Percentiles rank a stretch among this genome's conserved stretches.
Evolutionary conservation across 2,797 vertebrate genomes (phyloP).

Genomic region (Fringilla coelebs): DNA sequence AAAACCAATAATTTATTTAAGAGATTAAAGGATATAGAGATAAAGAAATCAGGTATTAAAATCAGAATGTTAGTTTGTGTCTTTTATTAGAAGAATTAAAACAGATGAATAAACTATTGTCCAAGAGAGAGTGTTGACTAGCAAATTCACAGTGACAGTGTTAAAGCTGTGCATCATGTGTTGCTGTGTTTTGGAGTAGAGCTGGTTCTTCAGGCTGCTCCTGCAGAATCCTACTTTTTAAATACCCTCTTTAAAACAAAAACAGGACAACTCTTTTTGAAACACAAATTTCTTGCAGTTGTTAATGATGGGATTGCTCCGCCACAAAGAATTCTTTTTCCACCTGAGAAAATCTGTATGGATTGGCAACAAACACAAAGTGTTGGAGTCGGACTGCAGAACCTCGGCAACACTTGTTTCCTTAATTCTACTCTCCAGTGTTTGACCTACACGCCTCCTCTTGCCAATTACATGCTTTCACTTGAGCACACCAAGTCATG

Average conservation of each 20-base stretch:
- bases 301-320: slow-evolving; percentile 89
- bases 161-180: not conserved
- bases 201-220: not conserved
- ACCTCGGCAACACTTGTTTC: slow-evolving; percentile 97
- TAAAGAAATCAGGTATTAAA: not conserved
- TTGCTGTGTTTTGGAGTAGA: not conserved
- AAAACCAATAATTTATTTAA: not conserved
- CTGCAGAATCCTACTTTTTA: not conserved
- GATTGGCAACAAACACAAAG: slow-evolving; percentile 91
- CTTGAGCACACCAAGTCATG: slow-evolving; percentile 95
- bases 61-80: not conserved
- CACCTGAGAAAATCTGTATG: slow-evolving; percentile 88
- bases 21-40: not conserved
- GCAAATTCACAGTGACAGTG: not conserved
- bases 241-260: not conserved
- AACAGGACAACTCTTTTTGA: not conserved
- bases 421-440: slow-evolving; percentile 95
- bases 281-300: slow-evolving; percentile 64
- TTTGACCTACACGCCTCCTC: slow-evolving; percentile 92
- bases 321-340: slow-evolving; percentile 92
- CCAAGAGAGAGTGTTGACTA: not conserved
- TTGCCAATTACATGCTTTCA: slow-evolving; percentile 94
- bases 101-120: not conserved
- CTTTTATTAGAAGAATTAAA: not conserved
- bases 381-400: slow-evolving; percentile 94